Evolutionary conservation across 2,888 invertebrate genomes (phyloP).

Genomic region (Oscheius myriophilus): DNA sequence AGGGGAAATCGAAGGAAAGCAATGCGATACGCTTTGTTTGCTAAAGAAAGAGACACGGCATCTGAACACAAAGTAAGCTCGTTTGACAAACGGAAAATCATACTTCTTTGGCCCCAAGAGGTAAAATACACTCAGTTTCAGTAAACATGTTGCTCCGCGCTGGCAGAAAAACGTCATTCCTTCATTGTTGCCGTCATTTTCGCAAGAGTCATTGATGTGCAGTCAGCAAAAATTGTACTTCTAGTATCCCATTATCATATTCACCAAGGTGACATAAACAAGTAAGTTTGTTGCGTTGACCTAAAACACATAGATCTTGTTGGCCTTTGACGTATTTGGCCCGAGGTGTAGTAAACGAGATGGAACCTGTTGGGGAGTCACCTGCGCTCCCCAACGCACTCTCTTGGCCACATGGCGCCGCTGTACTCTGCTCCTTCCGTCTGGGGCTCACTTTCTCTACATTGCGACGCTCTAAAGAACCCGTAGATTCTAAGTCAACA

Average conservation of each 20-base stretch:
- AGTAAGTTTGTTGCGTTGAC: background rate
- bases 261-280: background rate
- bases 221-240: too few species aligned
- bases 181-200: background rate
- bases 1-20: conserved; percentile 4
- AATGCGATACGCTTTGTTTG: conserved; percentile 28
- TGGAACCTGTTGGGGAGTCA: conserved; percentile 23
- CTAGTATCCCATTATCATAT: too few species aligned
- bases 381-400: conserved; percentile 12
- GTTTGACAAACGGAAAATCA: conserved; percentile 9
- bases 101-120: background rate
- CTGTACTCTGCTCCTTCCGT: background rate
- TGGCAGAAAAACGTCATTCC: background rate
- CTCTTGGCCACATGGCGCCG: background rate
- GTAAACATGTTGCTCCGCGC: background rate
- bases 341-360: background rate
- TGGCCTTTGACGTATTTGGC: conserved; percentile 20
- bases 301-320: background rate
- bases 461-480: too few species aligned
- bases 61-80: conserved; percentile 15
- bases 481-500: too few species aligned
- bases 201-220: background rate
- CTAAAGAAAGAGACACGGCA: conserved; percentile 23
- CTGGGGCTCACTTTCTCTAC: background rate
- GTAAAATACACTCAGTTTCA: background rate